Evolutionary conservation across 2,113 vertebrate species (phyloP), one percentile per base, ranked within the genome.

Genomic region (Dipodomys stephensi): DNA sequence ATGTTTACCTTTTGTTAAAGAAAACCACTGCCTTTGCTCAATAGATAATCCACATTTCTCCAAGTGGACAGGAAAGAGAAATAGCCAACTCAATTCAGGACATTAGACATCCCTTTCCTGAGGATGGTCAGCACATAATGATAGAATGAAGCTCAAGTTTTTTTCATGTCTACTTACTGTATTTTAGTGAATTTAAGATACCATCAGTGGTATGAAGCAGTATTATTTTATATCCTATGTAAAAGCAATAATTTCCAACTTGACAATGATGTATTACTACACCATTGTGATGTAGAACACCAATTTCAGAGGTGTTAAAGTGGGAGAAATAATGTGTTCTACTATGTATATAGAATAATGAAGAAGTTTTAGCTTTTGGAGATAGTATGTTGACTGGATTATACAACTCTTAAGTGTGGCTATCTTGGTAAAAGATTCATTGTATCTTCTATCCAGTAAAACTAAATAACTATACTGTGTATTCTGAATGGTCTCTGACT

Each of bases 171-270:
- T 78, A 27, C 13, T 13, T 86, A 83, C 23, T 83, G 53, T 86
- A 69, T 85, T 90, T 78, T 18, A 94, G 12, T 93, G n/a, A 85
- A 22, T 87, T 4, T 94, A 83, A 92, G n/a, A 68, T 64, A 30
- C 4, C 80, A 20, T 80, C 60, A 71, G 25, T 60, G 78, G 62
- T 79, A 94, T 88, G 67, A 80, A 19, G 19, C 16, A 71, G 7
- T 19, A 35, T 77, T 88, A 90, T 77, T 93, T 90, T 83, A 79
- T 72, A 80, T 53, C 32, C 27, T 85, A 89, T 49, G 92, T 88
- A 85, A 81, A 68, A 62, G 2, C 67, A 62, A 89, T 85, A 64
- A 49, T 80, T 13, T 88, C 23, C 62, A 90, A 49, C 80, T n/a
- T 88, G 83, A 67, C 16, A 35, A 27, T 87, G 77, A 39, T 39